These are phyloP conservation scores for Trachops cirrhosus DNA, from an alignment of 2,797 vertebrate genomes.

Conservation along the genomic window DNA sequence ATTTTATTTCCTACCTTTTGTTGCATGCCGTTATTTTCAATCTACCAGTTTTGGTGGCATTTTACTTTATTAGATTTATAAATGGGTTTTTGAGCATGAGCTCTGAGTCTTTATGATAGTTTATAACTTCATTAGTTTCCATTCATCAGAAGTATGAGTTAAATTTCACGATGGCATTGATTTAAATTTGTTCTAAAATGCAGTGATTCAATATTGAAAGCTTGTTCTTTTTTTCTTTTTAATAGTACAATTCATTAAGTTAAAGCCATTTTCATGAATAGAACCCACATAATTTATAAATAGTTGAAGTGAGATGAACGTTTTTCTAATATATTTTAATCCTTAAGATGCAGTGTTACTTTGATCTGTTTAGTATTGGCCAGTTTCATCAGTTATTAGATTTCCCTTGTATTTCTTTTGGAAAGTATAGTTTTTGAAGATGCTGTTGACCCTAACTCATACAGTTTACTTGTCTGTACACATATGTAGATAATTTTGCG, in stretches of 20 bases:
- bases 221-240: background rate
- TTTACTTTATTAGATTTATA: conserved; percentile 35
- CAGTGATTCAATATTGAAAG: conserved; percentile 8
- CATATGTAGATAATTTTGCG: conserved; percentile 42
- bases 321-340: conserved; percentile 31
- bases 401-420: conserved; percentile 10
- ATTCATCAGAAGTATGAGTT: conserved; percentile 42
- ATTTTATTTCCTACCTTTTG: conserved; percentile 29
- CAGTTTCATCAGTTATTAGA: conserved; percentile 15
- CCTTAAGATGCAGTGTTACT: conserved; percentile 34
- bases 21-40: conserved; percentile 30
- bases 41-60: background rate
- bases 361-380: conserved; percentile 27
- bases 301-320: conserved; percentile 43
- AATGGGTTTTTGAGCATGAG: conserved; percentile 44
- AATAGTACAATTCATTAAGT: conserved; percentile 45
- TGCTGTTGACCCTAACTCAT: background rate
- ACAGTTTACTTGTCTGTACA: conserved; percentile 40
- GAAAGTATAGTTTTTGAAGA: conserved; percentile 35
- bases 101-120: conserved; percentile 28
- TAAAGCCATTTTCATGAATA: conserved; percentile 58
- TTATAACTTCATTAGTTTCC: conserved; percentile 43
- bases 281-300: conserved; percentile 45
- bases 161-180: conserved; percentile 27
- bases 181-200: conserved; percentile 39